Conservation (phyloP, 2,888 invertebrate species). For the Eudasyphora cyanicolor region DNA sequence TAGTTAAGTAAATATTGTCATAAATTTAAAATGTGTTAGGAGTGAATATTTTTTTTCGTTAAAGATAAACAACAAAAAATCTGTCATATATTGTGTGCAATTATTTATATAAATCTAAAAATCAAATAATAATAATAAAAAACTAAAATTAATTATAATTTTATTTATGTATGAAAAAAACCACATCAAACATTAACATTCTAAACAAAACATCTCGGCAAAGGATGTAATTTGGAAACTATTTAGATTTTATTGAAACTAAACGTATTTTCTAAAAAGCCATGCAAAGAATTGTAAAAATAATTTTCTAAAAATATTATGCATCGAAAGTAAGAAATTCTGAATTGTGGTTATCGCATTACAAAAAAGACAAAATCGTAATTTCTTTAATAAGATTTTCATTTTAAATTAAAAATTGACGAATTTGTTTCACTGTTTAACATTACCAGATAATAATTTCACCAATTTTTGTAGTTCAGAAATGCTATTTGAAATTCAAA, state of each 20-base stretch:
- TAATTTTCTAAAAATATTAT: too few species aligned
- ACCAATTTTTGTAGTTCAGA: too few species aligned
- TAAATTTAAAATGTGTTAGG: slow-evolving; percentile 47
- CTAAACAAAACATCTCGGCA: background rate
- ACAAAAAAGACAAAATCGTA: too few species aligned
- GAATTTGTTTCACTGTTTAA: too few species aligned
- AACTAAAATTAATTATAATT: background rate
- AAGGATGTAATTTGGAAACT: background rate
- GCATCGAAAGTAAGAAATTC: too few species aligned
- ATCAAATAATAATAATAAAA: slow-evolving; percentile 7
- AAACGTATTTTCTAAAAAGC: background rate
- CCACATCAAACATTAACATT: slow-evolving; percentile 5
- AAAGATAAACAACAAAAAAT: background rate
- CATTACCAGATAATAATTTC: too few species aligned
- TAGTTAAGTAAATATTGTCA: slow-evolving; percentile 73
- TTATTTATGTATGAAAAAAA: background rate
- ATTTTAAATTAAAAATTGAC: too few species aligned
- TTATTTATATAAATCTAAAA: slow-evolving; percentile 46
- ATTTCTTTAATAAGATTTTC: too few species aligned
- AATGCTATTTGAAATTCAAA: too few species aligned
- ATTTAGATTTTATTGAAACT: background rate
- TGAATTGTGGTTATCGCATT: too few species aligned
- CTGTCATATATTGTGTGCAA: slow-evolving; percentile 47
- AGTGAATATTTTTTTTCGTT: slow-evolving; percentile 10
- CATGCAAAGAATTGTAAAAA: too few species aligned